Evolutionary conservation across 1,140 invertebrate genomes (phyloP).

Genomic region (Gryon sp.): DNA sequence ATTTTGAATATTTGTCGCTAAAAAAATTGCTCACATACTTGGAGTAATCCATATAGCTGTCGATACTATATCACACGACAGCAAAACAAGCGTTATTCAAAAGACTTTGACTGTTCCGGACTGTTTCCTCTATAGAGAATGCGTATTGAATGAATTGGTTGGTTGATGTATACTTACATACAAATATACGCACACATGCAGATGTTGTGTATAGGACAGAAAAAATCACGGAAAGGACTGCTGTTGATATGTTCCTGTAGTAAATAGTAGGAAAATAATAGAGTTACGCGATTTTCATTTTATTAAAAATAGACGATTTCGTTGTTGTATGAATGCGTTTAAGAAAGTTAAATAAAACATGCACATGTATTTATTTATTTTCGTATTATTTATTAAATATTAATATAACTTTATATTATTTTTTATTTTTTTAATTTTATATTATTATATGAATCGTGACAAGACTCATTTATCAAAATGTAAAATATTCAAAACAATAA

Average conservation of each 20-base stretch:
- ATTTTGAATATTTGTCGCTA: constrained; percentile 33
- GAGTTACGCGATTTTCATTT: constrained; percentile 21
- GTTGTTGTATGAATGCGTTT: not conserved
- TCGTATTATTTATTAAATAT: constrained; percentile 2
- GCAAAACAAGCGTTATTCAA: constrained; percentile 53
- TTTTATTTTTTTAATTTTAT: no score
- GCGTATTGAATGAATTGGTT: constrained; percentile 45
- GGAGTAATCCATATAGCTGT: constrained; percentile 40
- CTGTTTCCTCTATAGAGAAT: constrained; percentile 48
- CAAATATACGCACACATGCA: constrained; percentile 10
- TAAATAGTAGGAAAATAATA: not conserved
- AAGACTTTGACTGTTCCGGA: constrained; percentile 52
- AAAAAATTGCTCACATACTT: constrained; percentile 35
- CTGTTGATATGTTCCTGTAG: not conserved
- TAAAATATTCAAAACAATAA: no score
- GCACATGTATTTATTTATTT: no score
- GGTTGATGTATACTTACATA: constrained; percentile 31
- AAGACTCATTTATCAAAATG: no score
- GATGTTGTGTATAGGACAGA: not conserved
- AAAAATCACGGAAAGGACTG: constrained; percentile 1
- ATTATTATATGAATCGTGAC: no score
- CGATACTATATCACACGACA: constrained; percentile 35
- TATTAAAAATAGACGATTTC: constrained; percentile 15
- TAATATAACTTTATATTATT: no score
- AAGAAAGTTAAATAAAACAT: constrained; percentile 2